Percentiles rank a stretch among this genome's conserved stretches.
These are phyloP conservation scores for Meiosimyza platycephala DNA, from an alignment of 2,888 invertebrate species.

Conservation along the genomic window DNA sequence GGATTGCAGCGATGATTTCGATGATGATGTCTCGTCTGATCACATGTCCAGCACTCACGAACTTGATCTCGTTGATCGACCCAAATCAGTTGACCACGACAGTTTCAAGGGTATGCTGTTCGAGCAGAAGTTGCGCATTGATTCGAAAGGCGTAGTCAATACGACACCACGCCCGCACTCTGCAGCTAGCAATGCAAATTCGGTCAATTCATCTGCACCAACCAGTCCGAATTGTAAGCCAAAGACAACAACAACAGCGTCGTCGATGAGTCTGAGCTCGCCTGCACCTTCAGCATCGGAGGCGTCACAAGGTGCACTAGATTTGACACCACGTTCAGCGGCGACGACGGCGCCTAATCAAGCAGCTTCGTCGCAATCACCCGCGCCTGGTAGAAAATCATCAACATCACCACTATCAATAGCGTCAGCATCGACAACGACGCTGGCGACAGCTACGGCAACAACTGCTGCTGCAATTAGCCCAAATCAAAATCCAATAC, in stretches of 20 bases:
- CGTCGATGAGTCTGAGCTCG: slow-evolving; percentile 49
- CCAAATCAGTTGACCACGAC: slow-evolving; percentile 57
- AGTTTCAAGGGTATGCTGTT: slow-evolving; percentile 65
- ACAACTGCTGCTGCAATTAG: slow-evolving; percentile 30
- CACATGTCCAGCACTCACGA: slow-evolving; percentile 64
- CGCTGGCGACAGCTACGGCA: slow-evolving; percentile 20
- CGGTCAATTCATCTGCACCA: slow-evolving; percentile 57
- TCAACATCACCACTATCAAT: slow-evolving; percentile 49
- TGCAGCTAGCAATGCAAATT: slow-evolving; percentile 56
- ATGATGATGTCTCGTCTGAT: slow-evolving; percentile 64
- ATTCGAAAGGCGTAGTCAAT: slow-evolving; percentile 58
- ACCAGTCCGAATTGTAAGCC: slow-evolving; percentile 52
- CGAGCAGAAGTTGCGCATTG: slow-evolving; percentile 65
- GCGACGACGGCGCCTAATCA: slow-evolving; percentile 40
- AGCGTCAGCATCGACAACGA: slow-evolving; percentile 46
- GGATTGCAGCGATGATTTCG: slow-evolving; percentile 66
- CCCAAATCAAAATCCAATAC: slow-evolving; percentile 42
- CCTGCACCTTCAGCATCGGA: slow-evolving; percentile 67
- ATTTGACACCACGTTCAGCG: slow-evolving; percentile 70
- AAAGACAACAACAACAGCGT: slow-evolving; percentile 35
- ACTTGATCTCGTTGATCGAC: slow-evolving; percentile 56
- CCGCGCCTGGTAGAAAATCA: slow-evolving; percentile 47
- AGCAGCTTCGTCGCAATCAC: slow-evolving; percentile 42
- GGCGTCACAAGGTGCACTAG: slow-evolving; percentile 70
- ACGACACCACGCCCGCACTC: slow-evolving; percentile 56